These are phyloP conservation scores for Entomyzon cyanotis DNA, from an alignment of 2,113 vertebrate species.

Conservation along the genomic window DNA sequence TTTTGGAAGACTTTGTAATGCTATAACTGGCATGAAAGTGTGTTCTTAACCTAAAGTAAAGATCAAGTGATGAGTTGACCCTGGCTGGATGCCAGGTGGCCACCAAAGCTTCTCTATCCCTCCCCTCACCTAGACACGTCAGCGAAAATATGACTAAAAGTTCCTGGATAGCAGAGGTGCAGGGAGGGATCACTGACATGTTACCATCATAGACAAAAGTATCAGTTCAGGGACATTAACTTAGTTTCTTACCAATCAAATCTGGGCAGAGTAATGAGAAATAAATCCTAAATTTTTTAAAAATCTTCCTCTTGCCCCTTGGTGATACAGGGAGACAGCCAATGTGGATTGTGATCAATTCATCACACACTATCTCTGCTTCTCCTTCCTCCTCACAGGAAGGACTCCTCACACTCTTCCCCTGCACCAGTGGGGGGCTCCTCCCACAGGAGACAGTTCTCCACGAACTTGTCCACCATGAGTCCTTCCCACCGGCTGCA, in stretches of 20 bases:
- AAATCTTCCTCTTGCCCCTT: neutral
- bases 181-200: neutral
- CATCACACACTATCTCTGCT: accelerated
- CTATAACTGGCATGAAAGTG: neutral
- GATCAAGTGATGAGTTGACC: neutral
- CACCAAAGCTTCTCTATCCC: neutral
- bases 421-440: neutral
- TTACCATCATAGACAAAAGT: neutral
- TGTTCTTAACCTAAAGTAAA: neutral
- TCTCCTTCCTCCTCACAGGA: neutral
- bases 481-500: neutral
- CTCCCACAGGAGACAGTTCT: no score
- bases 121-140: neutral
- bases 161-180: neutral
- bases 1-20: neutral
- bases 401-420: neutral
- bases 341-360: neutral
- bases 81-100: neutral
- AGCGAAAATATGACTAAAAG: neutral
- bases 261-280: neutral
- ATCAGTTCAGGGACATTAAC: neutral
- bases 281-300: neutral
- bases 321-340: neutral
- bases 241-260: neutral
- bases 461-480: neutral